These are phyloP conservation scores for Arctia plantaginis DNA, from an alignment of 2,888 invertebrate genomes.

Conservation along the genomic window DNA sequence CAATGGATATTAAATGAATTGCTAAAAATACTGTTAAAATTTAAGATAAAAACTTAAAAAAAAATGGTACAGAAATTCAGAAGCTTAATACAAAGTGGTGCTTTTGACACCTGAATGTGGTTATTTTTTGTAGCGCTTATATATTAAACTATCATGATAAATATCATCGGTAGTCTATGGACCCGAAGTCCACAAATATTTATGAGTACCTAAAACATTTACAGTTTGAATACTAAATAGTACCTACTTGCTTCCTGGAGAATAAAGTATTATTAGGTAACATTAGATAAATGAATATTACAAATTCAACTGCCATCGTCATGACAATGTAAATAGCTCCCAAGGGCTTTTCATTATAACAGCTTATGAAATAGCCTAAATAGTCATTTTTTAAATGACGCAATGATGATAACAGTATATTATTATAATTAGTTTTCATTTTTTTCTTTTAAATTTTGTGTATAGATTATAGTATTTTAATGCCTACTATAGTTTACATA, in stretches of 20 bases:
- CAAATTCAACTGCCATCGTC: conserved; percentile 5
- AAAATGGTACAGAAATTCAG: too few species aligned
- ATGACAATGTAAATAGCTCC: conserved; percentile 14
- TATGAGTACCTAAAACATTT: background rate
- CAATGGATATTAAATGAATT: background rate
- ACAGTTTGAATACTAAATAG: background rate
- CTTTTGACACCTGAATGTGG: too few species aligned
- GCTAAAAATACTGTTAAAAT: background rate
- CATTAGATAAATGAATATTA: conserved; percentile 13
- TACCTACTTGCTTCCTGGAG: background rate
- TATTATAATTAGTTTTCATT: background rate
- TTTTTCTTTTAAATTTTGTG: background rate
- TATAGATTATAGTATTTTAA: background rate
- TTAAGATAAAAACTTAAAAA: too few species aligned
- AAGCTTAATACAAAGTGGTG: too few species aligned
- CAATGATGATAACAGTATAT: conserved; percentile 10
- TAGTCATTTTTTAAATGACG: conserved; percentile 2
- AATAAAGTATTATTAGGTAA: background rate
- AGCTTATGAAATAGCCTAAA: conserved; percentile 11
- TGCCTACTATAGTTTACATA: background rate
- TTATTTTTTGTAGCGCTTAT: too few species aligned
- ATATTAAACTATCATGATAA: background rate
- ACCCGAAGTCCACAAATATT: background rate
- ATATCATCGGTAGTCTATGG: too few species aligned
- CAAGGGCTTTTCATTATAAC: conserved; percentile 10